A percentile compares a stretch with the other conserved stretches of the same genome.
These are phyloP conservation scores for Elephantulus edwardii DNA, from an alignment of 2,113 vertebrate genomes.

Conservation along the genomic window DNA sequence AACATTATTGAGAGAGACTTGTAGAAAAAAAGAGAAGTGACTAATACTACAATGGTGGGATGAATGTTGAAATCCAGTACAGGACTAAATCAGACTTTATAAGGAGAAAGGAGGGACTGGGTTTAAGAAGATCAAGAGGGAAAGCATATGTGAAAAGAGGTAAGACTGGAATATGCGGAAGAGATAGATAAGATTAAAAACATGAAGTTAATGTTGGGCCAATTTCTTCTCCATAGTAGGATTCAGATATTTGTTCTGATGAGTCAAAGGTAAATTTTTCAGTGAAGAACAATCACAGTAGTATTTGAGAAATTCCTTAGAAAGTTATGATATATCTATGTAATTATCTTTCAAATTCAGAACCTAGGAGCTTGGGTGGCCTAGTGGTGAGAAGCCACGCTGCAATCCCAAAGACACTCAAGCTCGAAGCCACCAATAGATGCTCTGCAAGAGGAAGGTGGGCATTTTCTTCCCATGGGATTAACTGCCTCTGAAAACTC, in stretches of 20 bases:
- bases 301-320: slow-evolving; percentile 25
- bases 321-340: neutral
- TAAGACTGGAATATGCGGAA: neutral
- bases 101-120: neutral
- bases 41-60: neutral
- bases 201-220: neutral
- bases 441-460: no score
- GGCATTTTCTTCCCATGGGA: no score
- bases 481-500: no score
- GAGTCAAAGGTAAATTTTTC: neutral
- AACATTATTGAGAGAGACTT: neutral
- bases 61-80: neutral
- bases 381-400: no score
- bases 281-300: slow-evolving; percentile 13
- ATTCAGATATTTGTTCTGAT: neutral
- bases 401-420: no score
- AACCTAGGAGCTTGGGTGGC: no score
- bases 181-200: neutral
- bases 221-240: neutral
- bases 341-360: neutral
- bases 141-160: neutral
- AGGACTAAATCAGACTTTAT: neutral
- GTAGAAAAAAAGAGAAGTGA: neutral
- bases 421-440: no score
- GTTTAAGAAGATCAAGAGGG: neutral